These are phyloP conservation scores for Epinephelus lanceolatus DNA, from an alignment of 2,113 vertebrate species.

Conservation along the genomic window DNA sequence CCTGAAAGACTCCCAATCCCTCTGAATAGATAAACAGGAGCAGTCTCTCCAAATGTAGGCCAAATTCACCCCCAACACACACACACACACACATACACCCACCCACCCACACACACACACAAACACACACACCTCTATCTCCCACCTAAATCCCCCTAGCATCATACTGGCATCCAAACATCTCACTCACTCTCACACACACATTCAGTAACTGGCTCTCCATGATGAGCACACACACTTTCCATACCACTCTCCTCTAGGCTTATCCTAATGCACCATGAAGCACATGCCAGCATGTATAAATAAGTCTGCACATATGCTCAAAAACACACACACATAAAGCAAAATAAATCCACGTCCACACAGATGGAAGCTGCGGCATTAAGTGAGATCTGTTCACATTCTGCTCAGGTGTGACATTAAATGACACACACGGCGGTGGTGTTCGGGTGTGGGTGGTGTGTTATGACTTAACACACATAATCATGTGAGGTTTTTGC, in stretches of 20 bases:
- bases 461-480: no score
- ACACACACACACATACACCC: neutral
- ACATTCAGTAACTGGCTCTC: neutral
- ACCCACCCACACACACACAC: constrained; percentile 12
- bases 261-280: constrained; percentile 62
- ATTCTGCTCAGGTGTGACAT: no score
- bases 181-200: neutral
- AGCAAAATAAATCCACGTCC: neutral
- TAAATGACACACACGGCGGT: no score
- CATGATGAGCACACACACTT: constrained; percentile 30
- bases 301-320: constrained; percentile 14
- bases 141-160: constrained; percentile 44
- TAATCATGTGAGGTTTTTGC: no score
- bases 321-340: constrained; percentile 3
- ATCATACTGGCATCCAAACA: constrained; percentile 27
- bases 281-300: constrained; percentile 56
- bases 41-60: constrained; percentile 70
- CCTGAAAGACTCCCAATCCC: constrained; percentile 34
- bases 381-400: no score
- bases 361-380: neutral
- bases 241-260: constrained; percentile 44
- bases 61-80: constrained; percentile 50
- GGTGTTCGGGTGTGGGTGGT: no score
- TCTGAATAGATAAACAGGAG: constrained; percentile 68
- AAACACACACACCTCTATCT: constrained; percentile 27